Conservation (phyloP, 2,113 vertebrate species). For the Machaerirhynchus nigripectus region DNA sequence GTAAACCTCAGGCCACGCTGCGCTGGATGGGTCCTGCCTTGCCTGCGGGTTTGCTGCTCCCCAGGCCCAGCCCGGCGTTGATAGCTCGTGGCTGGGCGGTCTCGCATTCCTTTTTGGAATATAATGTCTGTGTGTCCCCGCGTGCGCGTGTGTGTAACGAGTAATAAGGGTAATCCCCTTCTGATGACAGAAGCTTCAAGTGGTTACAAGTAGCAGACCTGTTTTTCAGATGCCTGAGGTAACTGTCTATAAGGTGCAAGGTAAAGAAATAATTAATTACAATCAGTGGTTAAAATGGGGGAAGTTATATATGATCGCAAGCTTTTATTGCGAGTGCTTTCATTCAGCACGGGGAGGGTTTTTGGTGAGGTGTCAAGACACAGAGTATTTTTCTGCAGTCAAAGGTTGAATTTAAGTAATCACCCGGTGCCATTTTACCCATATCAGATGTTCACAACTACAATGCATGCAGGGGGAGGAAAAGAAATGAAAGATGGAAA, state of each 20-base stretch:
- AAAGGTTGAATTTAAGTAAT: constrained; percentile 37
- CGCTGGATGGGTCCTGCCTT: background rate
- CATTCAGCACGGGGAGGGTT: background rate
- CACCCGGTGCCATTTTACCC: background rate
- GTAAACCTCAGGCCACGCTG: background rate
- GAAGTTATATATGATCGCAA: background rate
- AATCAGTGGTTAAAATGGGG: background rate
- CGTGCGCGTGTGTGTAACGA: background rate
- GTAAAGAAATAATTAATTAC: constrained; percentile 55
- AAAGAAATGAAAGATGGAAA: constrained; percentile 19
- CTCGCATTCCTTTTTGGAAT: constrained; percentile 23
- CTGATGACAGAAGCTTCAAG: constrained; percentile 71
- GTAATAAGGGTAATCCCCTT: constrained; percentile 44
- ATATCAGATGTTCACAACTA: background rate
- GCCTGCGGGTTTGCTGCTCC: background rate
- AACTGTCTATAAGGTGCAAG: constrained; percentile 21
- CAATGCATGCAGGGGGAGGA: background rate
- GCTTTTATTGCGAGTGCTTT: background rate
- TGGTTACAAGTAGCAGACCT: constrained; percentile 62
- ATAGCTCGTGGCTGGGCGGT: constrained; percentile 5
- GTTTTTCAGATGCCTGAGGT: constrained; percentile 28
- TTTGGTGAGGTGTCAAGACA: constrained; percentile 21
- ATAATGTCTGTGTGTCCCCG: background rate
- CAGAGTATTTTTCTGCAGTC: constrained; percentile 8
- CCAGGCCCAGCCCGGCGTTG: background rate